Evolutionary conservation across 2,888 invertebrate genomes (phyloP).

Genomic region (Leptopterna dolabrata): DNA sequence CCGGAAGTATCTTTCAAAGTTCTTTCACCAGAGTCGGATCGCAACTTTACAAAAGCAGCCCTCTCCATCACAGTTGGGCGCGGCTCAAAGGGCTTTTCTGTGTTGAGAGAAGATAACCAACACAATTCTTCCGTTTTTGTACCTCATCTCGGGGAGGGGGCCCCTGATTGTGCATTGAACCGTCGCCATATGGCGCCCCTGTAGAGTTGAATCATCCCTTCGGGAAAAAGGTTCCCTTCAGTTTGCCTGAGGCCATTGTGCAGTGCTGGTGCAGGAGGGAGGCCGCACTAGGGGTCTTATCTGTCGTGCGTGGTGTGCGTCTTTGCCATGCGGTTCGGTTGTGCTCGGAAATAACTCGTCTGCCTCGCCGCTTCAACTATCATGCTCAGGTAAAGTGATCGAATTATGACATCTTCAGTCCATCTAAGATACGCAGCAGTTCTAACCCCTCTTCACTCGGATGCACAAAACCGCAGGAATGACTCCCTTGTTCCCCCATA

Average conservation of each 20-base stretch:
- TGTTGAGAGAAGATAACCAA: not conserved
- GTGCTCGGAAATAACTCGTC: not conserved
- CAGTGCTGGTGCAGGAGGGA: not conserved
- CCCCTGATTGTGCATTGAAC: constrained; percentile 28
- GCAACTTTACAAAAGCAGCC: not conserved
- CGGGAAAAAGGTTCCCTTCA: not conserved
- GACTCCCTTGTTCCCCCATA: no score
- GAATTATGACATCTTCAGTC: not conserved
- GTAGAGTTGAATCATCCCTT: constrained; percentile 27
- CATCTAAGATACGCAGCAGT: no score
- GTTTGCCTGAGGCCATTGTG: constrained; percentile 13
- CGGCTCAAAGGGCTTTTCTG: not conserved
- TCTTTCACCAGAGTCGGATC: not conserved
- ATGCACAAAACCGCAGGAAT: no score
- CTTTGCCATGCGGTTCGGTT: constrained; percentile 1
- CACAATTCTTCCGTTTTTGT: constrained; percentile 35
- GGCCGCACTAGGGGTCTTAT: not conserved
- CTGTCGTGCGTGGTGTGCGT: not conserved
- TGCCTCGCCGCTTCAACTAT: not conserved
- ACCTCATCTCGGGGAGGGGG: constrained; percentile 19
- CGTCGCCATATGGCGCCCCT: constrained; percentile 35
- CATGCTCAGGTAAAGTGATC: constrained; percentile 17
- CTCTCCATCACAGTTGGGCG: not conserved
- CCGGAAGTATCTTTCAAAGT: not conserved
- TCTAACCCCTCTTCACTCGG: no score